Conservation (phyloP, 2,888 invertebrate species). For the Trilocha varians region DNA sequence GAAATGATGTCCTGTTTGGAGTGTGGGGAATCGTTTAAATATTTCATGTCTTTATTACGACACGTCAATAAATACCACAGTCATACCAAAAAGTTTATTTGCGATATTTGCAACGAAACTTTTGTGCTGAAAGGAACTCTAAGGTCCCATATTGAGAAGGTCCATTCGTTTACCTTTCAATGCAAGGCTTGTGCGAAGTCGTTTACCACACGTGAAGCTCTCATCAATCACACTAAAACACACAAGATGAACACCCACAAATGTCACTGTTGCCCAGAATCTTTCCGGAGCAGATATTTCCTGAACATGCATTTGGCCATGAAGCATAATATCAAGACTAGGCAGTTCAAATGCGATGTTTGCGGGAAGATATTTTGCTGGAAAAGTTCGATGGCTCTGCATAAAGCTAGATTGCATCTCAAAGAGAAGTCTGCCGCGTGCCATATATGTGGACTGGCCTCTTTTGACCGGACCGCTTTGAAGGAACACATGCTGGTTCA, state of each 20-base stretch:
- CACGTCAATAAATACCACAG: constrained; percentile 31
- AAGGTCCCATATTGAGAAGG: constrained; percentile 22
- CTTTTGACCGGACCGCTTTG: constrained; percentile 11
- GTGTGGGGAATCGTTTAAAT: constrained; percentile 27
- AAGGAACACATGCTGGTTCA: constrained; percentile 13
- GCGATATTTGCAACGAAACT: constrained; percentile 32
- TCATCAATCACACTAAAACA: constrained; percentile 10
- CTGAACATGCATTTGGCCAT: constrained; percentile 7
- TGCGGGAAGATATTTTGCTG: constrained; percentile 17
- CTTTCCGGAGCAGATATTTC: constrained; percentile 5
- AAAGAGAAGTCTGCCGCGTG: constrained; percentile 18
- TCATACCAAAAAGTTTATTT: constrained; percentile 23
- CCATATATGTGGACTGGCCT: constrained; percentile 15
- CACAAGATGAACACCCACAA: constrained; percentile 10
- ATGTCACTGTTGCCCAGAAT: constrained; percentile 11
- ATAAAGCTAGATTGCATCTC: constrained; percentile 9
- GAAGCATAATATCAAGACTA: constrained; percentile 8
- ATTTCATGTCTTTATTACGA: constrained; percentile 29
- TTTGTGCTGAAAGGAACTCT: constrained; percentile 29
- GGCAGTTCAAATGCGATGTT: constrained; percentile 23
- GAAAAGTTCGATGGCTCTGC: constrained; percentile 5
- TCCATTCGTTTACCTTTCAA: constrained; percentile 14
- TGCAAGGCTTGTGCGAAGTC: constrained; percentile 12
- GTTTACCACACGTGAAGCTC: constrained; percentile 6
- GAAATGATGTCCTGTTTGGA: constrained; percentile 27